These are phyloP conservation scores for Apodemus speciosus DNA, from an alignment of 2,113 vertebrate species.

Conservation along the genomic window DNA sequence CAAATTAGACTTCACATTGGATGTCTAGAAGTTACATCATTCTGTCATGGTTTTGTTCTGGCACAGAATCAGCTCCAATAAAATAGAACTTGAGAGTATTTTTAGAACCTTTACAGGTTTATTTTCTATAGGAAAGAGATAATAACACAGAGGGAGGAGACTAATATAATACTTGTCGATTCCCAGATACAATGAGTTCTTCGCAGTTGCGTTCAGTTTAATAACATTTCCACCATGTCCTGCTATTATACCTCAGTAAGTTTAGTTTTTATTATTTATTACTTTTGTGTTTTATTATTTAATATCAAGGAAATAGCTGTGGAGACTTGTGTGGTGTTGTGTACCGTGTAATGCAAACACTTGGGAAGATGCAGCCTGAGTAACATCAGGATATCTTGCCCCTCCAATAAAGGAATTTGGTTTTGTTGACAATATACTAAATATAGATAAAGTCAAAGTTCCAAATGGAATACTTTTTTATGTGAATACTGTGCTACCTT, in stretches of 20 bases:
- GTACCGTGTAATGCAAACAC: not conserved
- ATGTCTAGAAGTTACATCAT: slow-evolving; percentile 4
- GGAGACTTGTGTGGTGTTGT: not conserved
- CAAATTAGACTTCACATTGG: not conserved
- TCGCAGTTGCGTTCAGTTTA: not conserved
- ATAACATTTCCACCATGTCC: not conserved
- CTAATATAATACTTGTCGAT: not conserved
- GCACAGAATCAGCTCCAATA: not conserved
- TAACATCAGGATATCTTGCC: not conserved
- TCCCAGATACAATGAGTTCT: not conserved
- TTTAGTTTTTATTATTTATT: not conserved
- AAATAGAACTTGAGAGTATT: slow-evolving; percentile 19
- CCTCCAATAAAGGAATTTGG: not conserved
- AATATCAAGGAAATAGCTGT: not conserved
- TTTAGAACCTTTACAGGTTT: not conserved
- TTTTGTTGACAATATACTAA: not conserved
- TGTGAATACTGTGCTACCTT: not conserved
- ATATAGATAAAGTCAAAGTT: not conserved
- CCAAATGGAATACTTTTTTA: not conserved
- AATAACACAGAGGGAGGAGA: not conserved
- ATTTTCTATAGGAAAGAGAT: not conserved
- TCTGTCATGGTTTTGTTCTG: not conserved
- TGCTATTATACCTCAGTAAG: not conserved
- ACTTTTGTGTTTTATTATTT: not conserved
- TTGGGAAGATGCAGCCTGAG: not conserved